Conservation (phyloP, 2,113 vertebrate genomes). For the Sander vitreus region DNA sequence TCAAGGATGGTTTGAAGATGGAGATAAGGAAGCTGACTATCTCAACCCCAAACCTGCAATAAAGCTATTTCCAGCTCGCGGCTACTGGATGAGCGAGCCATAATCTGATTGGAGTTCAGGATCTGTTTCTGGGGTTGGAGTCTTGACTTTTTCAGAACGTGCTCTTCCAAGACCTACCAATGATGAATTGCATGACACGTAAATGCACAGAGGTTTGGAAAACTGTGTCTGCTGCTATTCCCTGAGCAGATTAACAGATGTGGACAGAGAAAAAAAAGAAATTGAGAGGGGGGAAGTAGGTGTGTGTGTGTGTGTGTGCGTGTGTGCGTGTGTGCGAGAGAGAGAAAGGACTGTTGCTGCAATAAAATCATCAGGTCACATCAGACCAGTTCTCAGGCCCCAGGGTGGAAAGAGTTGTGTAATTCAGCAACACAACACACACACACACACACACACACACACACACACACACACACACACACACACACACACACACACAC, state of each 20-base stretch:
- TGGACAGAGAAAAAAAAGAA: slow-evolving; percentile 61
- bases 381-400: slow-evolving; percentile 82
- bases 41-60: slow-evolving; percentile 46
- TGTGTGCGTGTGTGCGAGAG: slow-evolving; percentile 12
- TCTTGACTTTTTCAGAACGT: slow-evolving; percentile 70
- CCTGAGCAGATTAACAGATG: slow-evolving; percentile 86
- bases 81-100: slow-evolving; percentile 68
- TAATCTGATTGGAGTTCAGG: slow-evolving; percentile 61
- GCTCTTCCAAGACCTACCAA: slow-evolving; percentile 70
- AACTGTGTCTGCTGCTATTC: slow-evolving; percentile 78
- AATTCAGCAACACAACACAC: slow-evolving; percentile 68
- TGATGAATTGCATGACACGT: slow-evolving; percentile 82
- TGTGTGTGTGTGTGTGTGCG: slow-evolving; percentile 24
- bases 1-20: slow-evolving; percentile 1
- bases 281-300: slow-evolving; percentile 45
- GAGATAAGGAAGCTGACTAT: slow-evolving; percentile 44
- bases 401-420: slow-evolving; percentile 84
- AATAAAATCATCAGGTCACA: slow-evolving; percentile 86
- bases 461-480: slow-evolving; percentile 26
- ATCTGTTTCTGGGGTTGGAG: slow-evolving; percentile 64
- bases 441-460: slow-evolving; percentile 32
- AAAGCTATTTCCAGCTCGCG: slow-evolving; percentile 53
- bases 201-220: slow-evolving; percentile 81
- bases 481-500: slow-evolving; percentile 37
- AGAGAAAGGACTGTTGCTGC: slow-evolving; percentile 73